Conservation (phyloP, 1,140 invertebrate species). For the Panonychus citri region DNA sequence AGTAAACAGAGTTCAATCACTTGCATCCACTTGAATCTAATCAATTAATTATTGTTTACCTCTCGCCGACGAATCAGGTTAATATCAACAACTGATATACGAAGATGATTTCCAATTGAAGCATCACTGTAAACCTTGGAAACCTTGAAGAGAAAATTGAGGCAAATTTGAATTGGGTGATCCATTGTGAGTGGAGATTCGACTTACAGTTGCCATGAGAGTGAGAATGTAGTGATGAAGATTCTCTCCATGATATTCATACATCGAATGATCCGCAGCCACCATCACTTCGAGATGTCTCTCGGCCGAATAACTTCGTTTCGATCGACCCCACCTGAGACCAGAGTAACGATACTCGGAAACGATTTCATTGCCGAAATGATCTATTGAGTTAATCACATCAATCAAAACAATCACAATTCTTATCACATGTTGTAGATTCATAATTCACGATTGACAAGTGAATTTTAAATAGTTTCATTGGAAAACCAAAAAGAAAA, state of each 20-base stretch:
- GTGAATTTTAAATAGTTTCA: too few species aligned
- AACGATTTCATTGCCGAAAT: too few species aligned
- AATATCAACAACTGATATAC: constrained; percentile 43
- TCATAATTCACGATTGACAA: too few species aligned
- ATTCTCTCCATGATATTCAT: constrained; percentile 37
- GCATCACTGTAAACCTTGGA: constrained; percentile 51
- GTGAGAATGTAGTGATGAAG: constrained; percentile 47
- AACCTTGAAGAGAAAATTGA: constrained; percentile 27
- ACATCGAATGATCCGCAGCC: constrained; percentile 52
- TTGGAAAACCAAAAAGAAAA: too few species aligned
- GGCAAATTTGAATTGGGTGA: neutral
- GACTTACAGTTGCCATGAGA: constrained; percentile 47
- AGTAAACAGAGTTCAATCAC: too few species aligned
- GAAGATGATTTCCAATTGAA: constrained; percentile 53
- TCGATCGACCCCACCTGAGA: neutral
- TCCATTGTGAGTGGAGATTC: neutral
- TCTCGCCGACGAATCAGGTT: constrained; percentile 29
- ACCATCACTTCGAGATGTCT: constrained; percentile 54
- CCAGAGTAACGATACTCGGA: too few species aligned
- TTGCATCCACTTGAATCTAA: too few species aligned
- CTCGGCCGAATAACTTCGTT: constrained; percentile 26
- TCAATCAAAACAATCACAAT: too few species aligned
- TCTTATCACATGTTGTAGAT: too few species aligned
- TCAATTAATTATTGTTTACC: constrained; percentile 10
- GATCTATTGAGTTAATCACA: too few species aligned